phyloP scores from a whole-genome alignment of 2,888 invertebrate genomes.

The Leucania comma region DNA sequence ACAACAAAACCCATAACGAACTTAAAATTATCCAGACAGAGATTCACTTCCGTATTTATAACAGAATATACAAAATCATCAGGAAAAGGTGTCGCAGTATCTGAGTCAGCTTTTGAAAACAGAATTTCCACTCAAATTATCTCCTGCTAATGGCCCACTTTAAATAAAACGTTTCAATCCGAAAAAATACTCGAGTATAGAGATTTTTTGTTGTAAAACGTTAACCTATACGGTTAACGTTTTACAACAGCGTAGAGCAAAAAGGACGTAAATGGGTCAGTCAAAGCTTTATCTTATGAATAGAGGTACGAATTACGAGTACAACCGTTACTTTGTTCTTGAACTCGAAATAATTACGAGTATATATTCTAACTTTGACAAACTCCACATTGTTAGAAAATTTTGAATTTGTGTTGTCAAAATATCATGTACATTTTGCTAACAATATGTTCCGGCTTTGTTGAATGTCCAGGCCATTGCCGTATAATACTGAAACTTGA shows the following conservation, averaged over 20 bases:
- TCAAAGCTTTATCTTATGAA: constrained; percentile 40
- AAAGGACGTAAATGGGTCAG: constrained; percentile 45
- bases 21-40: background rate
- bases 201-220: constrained; percentile 30
- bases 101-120: constrained; percentile 3
- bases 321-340: constrained; percentile 46
- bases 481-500: constrained; percentile 28
- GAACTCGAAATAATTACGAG: constrained; percentile 34
- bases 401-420: constrained; percentile 38
- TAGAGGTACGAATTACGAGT: constrained; percentile 41
- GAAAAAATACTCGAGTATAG: constrained; percentile 33
- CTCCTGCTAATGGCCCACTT: constrained; percentile 30
- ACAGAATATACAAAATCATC: background rate
- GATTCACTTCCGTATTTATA: background rate
- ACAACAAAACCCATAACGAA: too few species aligned
- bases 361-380: constrained; percentile 39
- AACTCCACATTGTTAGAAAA: constrained; percentile 39
- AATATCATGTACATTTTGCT: constrained; percentile 37
- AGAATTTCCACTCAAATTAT: constrained; percentile 41
- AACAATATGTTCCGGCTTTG: constrained; percentile 42
- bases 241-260: constrained; percentile 22
- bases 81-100: background rate
- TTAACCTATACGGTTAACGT: too few species aligned
- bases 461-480: constrained; percentile 23
- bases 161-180: constrained; percentile 40